Conservation (phyloP, 2,113 vertebrate genomes). For the Platycercus adscitus region DNA sequence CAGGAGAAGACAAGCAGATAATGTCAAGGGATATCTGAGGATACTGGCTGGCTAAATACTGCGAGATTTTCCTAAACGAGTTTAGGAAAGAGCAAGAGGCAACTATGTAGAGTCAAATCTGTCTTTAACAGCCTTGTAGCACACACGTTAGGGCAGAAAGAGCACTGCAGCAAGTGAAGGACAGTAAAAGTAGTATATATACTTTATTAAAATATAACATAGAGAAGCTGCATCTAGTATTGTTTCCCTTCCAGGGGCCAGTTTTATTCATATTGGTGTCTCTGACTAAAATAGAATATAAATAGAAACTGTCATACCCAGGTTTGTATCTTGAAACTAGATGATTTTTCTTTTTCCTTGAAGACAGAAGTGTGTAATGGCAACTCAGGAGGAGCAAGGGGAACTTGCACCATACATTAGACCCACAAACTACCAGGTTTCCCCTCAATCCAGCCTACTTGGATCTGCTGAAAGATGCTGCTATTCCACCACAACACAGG, state of each 20-base stretch:
- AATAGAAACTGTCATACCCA: background rate
- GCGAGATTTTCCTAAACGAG: background rate
- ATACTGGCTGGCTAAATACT: slow-evolving; percentile 1
- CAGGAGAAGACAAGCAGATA: slow-evolving; percentile 28
- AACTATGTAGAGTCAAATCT: background rate
- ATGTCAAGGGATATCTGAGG: background rate
- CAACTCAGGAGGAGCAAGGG: background rate
- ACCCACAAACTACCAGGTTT: background rate
- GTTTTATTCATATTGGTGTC: background rate
- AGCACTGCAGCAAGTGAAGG: background rate
- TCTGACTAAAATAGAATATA: background rate
- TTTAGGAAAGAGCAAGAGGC: background rate
- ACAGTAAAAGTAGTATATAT: background rate
- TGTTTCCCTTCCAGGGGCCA: background rate
- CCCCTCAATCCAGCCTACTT: background rate
- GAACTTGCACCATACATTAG: rapidly evolving
- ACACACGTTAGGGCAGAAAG: background rate
- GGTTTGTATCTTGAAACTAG: background rate
- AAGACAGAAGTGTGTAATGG: background rate
- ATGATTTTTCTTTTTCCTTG: background rate
- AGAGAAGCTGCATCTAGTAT: background rate
- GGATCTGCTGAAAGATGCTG: background rate
- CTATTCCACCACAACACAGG: background rate
- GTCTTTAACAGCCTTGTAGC: background rate
- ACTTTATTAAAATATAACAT: background rate